These are phyloP conservation scores for Luffia ferchaultella DNA, from an alignment of 2,888 invertebrate genomes.

Conservation along the genomic window DNA sequence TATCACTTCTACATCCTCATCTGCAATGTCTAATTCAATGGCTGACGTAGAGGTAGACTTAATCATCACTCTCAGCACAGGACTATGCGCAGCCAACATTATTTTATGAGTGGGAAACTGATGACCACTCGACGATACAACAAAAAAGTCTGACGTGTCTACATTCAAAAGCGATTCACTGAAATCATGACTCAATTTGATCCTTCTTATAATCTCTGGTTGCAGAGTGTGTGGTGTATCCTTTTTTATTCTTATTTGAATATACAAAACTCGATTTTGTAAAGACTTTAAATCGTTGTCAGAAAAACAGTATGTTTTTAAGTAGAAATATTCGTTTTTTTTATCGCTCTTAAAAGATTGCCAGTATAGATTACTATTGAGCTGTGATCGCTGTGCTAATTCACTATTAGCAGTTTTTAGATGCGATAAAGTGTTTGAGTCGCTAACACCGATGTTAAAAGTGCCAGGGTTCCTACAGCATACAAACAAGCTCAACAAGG, in stretches of 20 bases:
- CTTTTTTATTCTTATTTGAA: conserved; percentile 31
- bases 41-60: conserved; percentile 21
- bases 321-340: conserved; percentile 28
- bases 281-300: conserved; percentile 19
- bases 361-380: conserved; percentile 18
- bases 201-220: conserved; percentile 25
- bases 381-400: conserved; percentile 9
- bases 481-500: conserved; percentile 41
- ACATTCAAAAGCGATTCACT: conserved; percentile 25
- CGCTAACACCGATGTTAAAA: conserved; percentile 31
- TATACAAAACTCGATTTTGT: conserved; percentile 23
- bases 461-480: conserved; percentile 30
- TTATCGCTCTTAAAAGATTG: conserved; percentile 25
- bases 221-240: conserved; percentile 26
- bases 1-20: conserved; percentile 35
- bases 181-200: conserved; percentile 35
- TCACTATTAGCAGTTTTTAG: conserved; percentile 11
- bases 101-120: conserved; percentile 37
- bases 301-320: conserved; percentile 35
- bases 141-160: conserved; percentile 13
- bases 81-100: conserved; percentile 38
- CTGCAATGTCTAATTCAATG: conserved; percentile 25
- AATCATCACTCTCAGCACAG: conserved; percentile 29
- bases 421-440: conserved; percentile 10
- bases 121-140: conserved; percentile 29